phyloP scores from a whole-genome alignment of 2,113 vertebrate genomes.

The Bagarius yarrelli region DNA sequence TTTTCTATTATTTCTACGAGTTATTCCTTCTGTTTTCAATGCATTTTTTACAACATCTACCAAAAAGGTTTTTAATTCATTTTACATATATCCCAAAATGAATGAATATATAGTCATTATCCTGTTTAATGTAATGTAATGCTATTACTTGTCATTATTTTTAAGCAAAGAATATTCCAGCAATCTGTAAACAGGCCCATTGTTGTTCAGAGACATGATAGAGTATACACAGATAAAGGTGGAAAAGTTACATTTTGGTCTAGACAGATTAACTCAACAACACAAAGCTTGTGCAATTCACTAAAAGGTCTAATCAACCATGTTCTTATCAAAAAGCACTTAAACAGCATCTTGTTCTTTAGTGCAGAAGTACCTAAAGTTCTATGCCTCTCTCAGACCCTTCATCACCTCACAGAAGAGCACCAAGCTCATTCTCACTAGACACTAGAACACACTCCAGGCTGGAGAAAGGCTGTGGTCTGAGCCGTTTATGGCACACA shows the following conservation, averaged over 20 bases:
- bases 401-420: background rate
- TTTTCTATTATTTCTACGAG: background rate
- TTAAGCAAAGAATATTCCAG: background rate
- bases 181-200: background rate
- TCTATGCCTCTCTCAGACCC: background rate
- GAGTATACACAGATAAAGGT: background rate
- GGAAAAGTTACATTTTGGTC: background rate
- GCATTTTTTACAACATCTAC: background rate
- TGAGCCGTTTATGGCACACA: background rate
- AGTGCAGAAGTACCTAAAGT: background rate
- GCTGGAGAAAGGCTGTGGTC: background rate
- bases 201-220: background rate
- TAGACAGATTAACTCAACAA: background rate
- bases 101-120: background rate
- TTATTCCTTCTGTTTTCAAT: slow-evolving; percentile 7
- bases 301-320: background rate
- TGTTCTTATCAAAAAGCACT: background rate
- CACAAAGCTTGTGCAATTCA: slow-evolving; percentile 5
- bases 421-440: background rate
- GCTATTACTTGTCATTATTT: slow-evolving; percentile 21
- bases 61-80: background rate
- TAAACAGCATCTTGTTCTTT: slow-evolving; percentile 23
- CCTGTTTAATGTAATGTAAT: slow-evolving; percentile 33
- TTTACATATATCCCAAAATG: background rate
- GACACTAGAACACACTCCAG: background rate